Conservation (phyloP, 2,888 invertebrate species). For the Caenorhabditis drosophilae region DNA sequence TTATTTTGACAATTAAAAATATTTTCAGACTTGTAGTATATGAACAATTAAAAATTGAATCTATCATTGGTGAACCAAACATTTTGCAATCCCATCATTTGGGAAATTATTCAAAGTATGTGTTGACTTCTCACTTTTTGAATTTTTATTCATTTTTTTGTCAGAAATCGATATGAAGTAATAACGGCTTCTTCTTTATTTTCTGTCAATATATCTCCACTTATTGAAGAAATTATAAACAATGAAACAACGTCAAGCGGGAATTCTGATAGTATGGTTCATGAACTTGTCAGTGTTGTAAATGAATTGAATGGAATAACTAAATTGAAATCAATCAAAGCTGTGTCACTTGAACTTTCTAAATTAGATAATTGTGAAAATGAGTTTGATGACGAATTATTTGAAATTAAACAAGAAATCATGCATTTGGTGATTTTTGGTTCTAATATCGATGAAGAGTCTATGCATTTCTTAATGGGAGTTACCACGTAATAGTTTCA, state of each 20-base stretch:
- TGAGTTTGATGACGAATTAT: not conserved
- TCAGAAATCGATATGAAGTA: slow-evolving; percentile 21
- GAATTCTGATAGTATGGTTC: not conserved
- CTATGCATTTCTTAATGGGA: slow-evolving; percentile 9
- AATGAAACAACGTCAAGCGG: not conserved
- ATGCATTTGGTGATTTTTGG: slow-evolving; percentile 21
- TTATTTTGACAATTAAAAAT: not conserved
- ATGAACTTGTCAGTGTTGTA: not conserved
- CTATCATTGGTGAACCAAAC: slow-evolving; percentile 14
- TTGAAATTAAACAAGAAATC: slow-evolving; percentile 3
- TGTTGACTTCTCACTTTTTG: no score
- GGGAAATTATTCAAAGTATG: not conserved
- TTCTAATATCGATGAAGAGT: slow-evolving; percentile 2
- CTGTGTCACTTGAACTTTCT: not conserved
- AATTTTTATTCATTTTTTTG: no score
- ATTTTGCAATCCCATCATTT: not conserved
- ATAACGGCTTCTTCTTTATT: slow-evolving; percentile 18
- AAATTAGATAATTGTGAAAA: not conserved
- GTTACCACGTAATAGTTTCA: slow-evolving; percentile 2
- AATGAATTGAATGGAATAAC: no score
- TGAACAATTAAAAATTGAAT: slow-evolving; percentile 24
- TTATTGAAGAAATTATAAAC: slow-evolving; percentile 6
- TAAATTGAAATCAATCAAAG: not conserved
- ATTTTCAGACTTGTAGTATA: slow-evolving; percentile 13
- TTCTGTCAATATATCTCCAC: slow-evolving; percentile 23